phyloP scores from a whole-genome alignment of 2,888 invertebrate genomes.

The Lycophotia porphyrea region DNA sequence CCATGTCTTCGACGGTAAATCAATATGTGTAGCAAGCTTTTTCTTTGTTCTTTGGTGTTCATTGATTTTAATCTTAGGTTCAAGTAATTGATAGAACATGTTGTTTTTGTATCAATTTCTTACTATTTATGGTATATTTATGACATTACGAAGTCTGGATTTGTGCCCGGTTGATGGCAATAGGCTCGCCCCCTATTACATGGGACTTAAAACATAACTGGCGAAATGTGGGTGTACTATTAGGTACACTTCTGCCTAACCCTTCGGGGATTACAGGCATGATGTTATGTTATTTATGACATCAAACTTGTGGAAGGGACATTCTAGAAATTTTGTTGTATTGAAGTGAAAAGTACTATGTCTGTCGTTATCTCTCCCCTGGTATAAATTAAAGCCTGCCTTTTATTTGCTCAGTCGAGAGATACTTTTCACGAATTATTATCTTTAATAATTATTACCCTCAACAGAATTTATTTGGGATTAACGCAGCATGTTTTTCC shows the following conservation, averaged over 20 bases:
- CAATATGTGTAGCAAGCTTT: neutral
- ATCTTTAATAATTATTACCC: neutral
- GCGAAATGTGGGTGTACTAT: too few relatives aligned
- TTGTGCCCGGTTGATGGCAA: too few relatives aligned
- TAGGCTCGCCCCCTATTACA: too few relatives aligned
- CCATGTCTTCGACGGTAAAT: neutral
- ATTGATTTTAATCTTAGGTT: neutral
- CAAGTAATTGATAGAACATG: neutral
- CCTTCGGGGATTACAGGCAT: too few relatives aligned
- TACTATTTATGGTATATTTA: neutral
- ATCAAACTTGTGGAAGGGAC: neutral
- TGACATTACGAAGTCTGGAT: too few relatives aligned
- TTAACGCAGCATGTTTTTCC: neutral
- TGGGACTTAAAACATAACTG: too few relatives aligned
- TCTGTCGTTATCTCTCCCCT: neutral
- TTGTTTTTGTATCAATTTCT: neutral
- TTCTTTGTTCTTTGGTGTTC: conserved; percentile 24
- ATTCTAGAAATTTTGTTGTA: neutral
- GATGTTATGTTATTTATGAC: neutral
- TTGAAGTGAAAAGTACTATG: neutral
- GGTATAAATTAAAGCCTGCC: neutral
- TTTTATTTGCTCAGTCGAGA: neutral
- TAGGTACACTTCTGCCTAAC: too few relatives aligned
- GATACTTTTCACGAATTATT: neutral
- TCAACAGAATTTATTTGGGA: neutral